phyloP scores from a whole-genome alignment of 1,140 invertebrate genomes.

The Drosophila ohnishii region DNA sequence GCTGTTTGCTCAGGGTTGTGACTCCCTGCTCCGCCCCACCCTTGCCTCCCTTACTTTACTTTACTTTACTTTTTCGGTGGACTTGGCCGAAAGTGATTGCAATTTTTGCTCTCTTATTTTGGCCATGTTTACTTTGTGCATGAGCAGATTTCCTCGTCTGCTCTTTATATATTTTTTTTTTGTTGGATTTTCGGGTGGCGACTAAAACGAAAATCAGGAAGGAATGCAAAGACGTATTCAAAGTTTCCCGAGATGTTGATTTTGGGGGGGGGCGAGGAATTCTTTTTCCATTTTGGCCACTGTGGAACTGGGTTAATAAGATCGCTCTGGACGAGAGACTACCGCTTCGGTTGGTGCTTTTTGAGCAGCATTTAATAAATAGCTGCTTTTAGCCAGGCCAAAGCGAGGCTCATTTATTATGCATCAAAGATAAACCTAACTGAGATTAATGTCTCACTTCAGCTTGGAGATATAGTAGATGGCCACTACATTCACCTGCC shows the following conservation, averaged over 20 bases:
- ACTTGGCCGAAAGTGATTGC: slow-evolving; percentile 69
- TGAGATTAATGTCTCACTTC: slow-evolving; percentile 81
- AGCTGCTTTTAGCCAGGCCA: slow-evolving; percentile 72
- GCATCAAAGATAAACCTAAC: slow-evolving; percentile 81
- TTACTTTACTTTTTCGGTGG: slow-evolving; percentile 17
- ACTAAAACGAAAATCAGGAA: slow-evolving; percentile 43
- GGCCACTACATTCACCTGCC: slow-evolving; percentile 23
- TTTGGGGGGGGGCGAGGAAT: too few species aligned
- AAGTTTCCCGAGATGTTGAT: slow-evolving; percentile 40
- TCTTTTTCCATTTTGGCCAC: slow-evolving; percentile 35
- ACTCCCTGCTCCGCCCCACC: slow-evolving; percentile 2
- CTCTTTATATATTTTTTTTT: not conserved
- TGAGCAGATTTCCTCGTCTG: slow-evolving; percentile 62
- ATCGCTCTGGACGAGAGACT: slow-evolving; percentile 46
- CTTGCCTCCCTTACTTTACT: not conserved
- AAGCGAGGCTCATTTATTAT: slow-evolving; percentile 75
- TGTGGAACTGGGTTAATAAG: slow-evolving; percentile 73
- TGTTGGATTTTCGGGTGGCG: slow-evolving; percentile 60
- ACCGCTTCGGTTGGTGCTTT: not conserved
- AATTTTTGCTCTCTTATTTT: slow-evolving; percentile 72
- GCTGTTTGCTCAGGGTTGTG: slow-evolving; percentile 61
- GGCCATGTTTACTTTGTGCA: slow-evolving; percentile 70
- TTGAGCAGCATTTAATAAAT: slow-evolving; percentile 66
- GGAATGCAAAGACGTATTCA: slow-evolving; percentile 59
- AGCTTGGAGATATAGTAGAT: slow-evolving; percentile 41